Evolutionary conservation across 2,797 vertebrate species (phyloP).

Genomic region (Poecilia wingei): DNA sequence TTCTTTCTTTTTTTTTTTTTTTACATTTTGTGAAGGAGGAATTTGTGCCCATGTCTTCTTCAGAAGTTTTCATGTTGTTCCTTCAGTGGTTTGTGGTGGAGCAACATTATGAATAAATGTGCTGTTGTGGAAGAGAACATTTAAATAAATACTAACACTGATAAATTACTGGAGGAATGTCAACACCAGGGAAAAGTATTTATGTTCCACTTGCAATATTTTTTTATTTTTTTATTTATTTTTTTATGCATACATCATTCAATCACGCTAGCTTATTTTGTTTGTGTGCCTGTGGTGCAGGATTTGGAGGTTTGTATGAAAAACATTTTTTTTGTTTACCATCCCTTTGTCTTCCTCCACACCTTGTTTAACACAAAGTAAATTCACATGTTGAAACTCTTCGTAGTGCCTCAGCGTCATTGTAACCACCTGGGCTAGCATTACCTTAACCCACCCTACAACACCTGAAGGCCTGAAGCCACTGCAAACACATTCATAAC

Average conservation of each 20-base stretch:
- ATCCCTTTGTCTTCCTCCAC: conserved; percentile 42
- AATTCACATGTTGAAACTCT: conserved; percentile 11
- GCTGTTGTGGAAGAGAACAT: too few relatives aligned
- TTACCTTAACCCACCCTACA: conserved; percentile 37
- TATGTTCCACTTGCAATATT: neutral
- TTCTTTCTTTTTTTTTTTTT: too few relatives aligned
- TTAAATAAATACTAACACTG: too few relatives aligned
- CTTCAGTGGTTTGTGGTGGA: too few relatives aligned
- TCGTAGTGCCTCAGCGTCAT: conserved; percentile 20
- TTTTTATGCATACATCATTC: neutral
- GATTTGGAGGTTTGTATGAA: neutral
- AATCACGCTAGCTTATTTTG: neutral
- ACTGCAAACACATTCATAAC: conserved; percentile 42
- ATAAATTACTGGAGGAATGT: too few relatives aligned
- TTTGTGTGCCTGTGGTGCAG: neutral
- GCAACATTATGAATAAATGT: too few relatives aligned
- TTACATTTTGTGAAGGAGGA: too few relatives aligned
- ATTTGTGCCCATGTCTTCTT: too few relatives aligned
- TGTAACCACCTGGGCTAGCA: conserved; percentile 24
- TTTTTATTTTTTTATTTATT: neutral
- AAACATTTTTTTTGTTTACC: conserved; percentile 12
- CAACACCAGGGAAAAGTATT: neutral
- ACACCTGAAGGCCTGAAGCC: conserved; percentile 53
- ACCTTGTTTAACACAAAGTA: conserved; percentile 18
- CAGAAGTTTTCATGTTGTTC: too few relatives aligned